Base-by-base conservation (phyloP, 2,888 invertebrate species). In the Rotaria magnacalcarata region DNA sequence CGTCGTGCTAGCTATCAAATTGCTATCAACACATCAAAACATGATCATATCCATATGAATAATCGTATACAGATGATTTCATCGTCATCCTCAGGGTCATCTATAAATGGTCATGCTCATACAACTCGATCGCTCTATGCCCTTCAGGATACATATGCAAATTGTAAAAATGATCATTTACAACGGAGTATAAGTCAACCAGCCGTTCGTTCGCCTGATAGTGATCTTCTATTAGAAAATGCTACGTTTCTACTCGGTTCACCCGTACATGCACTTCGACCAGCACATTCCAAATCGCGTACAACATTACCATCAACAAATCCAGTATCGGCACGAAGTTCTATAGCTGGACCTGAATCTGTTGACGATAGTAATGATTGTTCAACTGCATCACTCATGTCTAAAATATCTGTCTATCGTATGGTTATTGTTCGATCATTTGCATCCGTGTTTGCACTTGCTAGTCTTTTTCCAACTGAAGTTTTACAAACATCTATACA, bases 171-270 rank as follows among this genome's bases (percentile, higher is more conserved):
- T 47, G 34, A 47, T 14, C 34, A 47, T 47, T n/a, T 80, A 80
- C 24, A 80, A 47, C 80, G 47, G 11, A 80, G 80, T n/a, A 41
- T n/a, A 14, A 80, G 80, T 80, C 47, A 80, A 80, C 80, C 80
- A 0, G 47, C 47, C 8, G 80, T 47, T 47, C 43, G 80, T n/a
- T 47, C 47, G 14, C 14, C 47, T 14, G 24, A 80, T 47, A 80
- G n/a, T 80, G 80, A 80, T 80, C 3, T 47, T n/a, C 14, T 80
- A n/a, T 80, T 80, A 16, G 80, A 80, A 80, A 80, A 80, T 80
- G 47, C 80, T 4, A 80, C 47, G 11, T 24, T 24, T n/a, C 24
- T 80, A n/a, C 47, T 80, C n/a, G 80, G 47, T 47, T 80, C 80
- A n/a, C 80, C 80, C 11, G 43, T 80, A 24, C 80, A 80, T 80